phyloP scores from a whole-genome alignment of 2,113 vertebrate genomes.

The Rattus norvegicus region DNA sequence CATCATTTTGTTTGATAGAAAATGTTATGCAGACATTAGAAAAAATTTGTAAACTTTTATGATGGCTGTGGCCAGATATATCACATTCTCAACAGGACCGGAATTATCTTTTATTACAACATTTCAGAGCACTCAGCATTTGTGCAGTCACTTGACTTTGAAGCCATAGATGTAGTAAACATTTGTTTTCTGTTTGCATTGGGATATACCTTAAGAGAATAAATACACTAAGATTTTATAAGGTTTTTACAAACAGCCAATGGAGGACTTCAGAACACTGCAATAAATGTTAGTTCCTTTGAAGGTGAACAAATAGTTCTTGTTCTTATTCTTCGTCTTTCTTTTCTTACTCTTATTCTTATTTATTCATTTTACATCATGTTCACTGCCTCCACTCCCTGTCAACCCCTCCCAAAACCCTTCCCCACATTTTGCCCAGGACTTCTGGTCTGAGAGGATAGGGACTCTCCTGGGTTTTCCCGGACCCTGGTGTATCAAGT shows the following conservation, averaged over 20 bases:
- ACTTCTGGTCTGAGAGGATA: too few species aligned
- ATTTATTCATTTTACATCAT: too few species aligned
- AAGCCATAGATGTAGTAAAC: conserved; percentile 23
- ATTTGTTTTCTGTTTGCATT: not conserved
- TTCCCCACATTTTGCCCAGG: too few species aligned
- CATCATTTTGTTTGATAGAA: not conserved
- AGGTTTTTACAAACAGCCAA: not conserved
- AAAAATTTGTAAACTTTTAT: not conserved
- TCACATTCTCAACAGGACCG: not conserved
- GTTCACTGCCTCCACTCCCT: too few species aligned
- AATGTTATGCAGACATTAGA: not conserved
- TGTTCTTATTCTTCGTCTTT: not conserved
- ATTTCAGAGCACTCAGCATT: conserved; percentile 53
- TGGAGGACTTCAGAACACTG: not conserved
- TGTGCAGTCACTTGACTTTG: conserved; percentile 14
- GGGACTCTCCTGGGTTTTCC: too few species aligned
- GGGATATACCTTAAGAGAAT: conserved; percentile 2
- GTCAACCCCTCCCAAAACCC: too few species aligned
- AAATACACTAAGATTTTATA: not conserved
- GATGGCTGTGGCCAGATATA: not conserved
- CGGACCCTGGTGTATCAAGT: too few species aligned
- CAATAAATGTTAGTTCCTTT: conserved; percentile 16
- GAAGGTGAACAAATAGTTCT: conserved; percentile 28
- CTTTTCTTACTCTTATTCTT: too few species aligned
- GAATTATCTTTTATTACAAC: conserved; percentile 13